Percentiles rank a stretch among this genome's conserved stretches.
phyloP scores from a whole-genome alignment of 1,140 invertebrate genomes.

The Propsilocerus akamusi region DNA sequence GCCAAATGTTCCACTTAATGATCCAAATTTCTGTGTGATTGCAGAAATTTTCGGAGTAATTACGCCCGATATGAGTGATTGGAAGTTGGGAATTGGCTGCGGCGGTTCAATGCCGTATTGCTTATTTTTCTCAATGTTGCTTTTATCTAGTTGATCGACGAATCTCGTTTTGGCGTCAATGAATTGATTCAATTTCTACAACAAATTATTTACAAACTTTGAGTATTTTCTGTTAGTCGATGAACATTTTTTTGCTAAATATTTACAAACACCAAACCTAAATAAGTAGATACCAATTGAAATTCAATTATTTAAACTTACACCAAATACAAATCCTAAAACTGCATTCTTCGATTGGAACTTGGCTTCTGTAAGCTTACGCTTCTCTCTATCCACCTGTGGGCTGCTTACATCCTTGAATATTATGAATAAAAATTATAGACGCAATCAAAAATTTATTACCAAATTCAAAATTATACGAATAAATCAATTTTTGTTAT shows the following conservation, averaged over 20 bases:
- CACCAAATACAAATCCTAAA: constrained; percentile 58
- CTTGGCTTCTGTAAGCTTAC: constrained; percentile 47
- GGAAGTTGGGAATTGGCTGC: constrained; percentile 24
- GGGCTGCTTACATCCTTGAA: constrained; percentile 15
- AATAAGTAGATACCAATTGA: background rate
- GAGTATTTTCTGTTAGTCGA: background rate
- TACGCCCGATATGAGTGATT: constrained; percentile 26
- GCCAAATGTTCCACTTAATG: constrained; percentile 30
- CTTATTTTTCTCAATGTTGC: constrained; percentile 52
- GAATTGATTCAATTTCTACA: constrained; percentile 56
- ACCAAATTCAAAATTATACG: background rate
- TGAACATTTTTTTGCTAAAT: background rate
- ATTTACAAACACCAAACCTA: background rate
- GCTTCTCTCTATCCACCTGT: constrained; percentile 38
- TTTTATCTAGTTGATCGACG: constrained; percentile 39
- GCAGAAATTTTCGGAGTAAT: constrained; percentile 38
- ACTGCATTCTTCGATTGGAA: constrained; percentile 54
- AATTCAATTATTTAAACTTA: constrained; percentile 29
- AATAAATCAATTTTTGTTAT: background rate
- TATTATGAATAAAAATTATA: constrained; percentile 3
- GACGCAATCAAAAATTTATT: constrained; percentile 7
- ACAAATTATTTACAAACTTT: background rate
- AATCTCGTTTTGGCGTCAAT: constrained; percentile 53
- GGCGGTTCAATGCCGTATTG: constrained; percentile 49
- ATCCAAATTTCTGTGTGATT: constrained; percentile 32